These are phyloP conservation scores for Pseudorectes ferrugineus DNA, from an alignment of 2,113 vertebrate genomes.

Conservation along the genomic window DNA sequence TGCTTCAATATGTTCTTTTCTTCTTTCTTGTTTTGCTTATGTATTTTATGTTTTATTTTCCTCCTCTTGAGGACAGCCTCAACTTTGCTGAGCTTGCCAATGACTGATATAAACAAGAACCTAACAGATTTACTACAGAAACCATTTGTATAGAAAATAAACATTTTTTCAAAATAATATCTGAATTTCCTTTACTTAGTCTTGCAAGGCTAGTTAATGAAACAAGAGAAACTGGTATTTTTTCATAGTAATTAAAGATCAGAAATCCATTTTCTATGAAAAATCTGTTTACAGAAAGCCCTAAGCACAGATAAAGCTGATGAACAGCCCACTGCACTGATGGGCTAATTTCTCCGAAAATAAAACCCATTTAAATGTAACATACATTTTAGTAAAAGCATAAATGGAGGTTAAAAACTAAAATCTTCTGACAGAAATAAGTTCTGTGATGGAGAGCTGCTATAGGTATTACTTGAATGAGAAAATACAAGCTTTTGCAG, in stretches of 20 bases:
- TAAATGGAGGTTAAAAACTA: background rate
- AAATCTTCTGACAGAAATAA: background rate
- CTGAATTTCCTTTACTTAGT: background rate
- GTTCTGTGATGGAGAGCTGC: background rate
- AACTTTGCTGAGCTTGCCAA: background rate
- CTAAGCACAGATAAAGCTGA: background rate
- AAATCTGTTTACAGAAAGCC: background rate
- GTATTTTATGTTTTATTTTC: background rate
- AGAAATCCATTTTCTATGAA: background rate
- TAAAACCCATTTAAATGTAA: background rate
- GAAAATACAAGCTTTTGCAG: background rate
- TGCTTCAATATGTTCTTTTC: background rate
- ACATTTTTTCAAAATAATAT: background rate
- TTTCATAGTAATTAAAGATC: background rate
- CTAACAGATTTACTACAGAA: background rate
- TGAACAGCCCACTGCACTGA: background rate
- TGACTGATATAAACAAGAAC: background rate
- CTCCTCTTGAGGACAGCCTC: background rate
- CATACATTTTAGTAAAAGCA: background rate
- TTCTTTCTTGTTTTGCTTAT: background rate
- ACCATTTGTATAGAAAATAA: background rate
- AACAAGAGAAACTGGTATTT: background rate
- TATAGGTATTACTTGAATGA: background rate
- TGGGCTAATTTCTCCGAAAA: background rate
- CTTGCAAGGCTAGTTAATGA: background rate